phyloP scores from a whole-genome alignment of 2,797 vertebrate genomes.

The Apodemus agrarius region DNA sequence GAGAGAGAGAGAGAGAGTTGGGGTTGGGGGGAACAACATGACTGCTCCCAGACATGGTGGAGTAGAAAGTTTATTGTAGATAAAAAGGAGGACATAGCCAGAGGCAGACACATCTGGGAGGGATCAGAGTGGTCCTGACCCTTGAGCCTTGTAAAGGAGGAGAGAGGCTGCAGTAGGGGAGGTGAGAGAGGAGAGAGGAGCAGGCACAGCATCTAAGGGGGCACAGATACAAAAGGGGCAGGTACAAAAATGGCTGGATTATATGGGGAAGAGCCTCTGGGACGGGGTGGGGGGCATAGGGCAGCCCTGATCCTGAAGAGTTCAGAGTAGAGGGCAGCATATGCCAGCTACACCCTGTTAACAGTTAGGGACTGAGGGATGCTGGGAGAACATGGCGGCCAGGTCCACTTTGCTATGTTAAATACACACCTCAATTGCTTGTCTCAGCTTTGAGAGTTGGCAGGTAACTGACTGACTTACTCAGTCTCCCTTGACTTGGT shows the following conservation, averaged over 20 bases:
- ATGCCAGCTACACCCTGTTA: not conserved
- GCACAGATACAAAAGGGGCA: not conserved
- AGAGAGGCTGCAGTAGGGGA: not conserved
- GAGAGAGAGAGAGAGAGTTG: too few relatives aligned
- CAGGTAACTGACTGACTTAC: too few relatives aligned
- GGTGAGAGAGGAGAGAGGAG: not conserved
- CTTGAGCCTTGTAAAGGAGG: not conserved
- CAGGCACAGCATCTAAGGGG: not conserved
- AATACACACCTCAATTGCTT: not conserved
- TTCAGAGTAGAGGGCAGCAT: not conserved
- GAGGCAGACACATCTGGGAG: not conserved
- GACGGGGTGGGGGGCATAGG: too few relatives aligned
- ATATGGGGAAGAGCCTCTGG: not conserved
- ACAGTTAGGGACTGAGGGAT: not conserved
- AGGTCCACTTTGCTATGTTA: not conserved
- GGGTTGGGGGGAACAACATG: not conserved
- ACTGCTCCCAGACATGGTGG: not conserved
- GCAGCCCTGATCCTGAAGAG: not conserved
- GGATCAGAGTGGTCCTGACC: not conserved
- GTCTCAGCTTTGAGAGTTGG: not conserved
- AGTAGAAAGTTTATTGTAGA: not conserved
- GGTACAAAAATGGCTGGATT: not conserved
- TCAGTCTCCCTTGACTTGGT: not conserved
- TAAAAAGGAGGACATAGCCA: not conserved
- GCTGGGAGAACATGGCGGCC: not conserved